These are phyloP conservation scores for Drosophila cardini DNA, from an alignment of 1,140 invertebrate species.

Conservation along the genomic window DNA sequence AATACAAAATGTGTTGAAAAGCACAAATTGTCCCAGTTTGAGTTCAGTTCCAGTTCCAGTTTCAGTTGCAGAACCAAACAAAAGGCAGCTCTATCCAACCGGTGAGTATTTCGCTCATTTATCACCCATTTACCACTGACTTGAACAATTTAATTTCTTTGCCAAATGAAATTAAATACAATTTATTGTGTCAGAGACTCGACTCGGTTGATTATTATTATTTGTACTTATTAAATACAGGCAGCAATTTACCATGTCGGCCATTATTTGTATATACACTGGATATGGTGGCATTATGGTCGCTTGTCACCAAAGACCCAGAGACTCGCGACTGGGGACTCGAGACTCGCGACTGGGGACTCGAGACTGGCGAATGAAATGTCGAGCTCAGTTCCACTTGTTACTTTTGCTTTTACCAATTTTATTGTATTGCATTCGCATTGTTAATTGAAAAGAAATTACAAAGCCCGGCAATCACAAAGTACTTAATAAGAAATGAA, in stretches of 20 bases:
- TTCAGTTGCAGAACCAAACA: constrained; percentile 30
- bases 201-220: constrained; percentile 42
- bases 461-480: constrained; percentile 55
- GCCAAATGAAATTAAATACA: constrained; percentile 72
- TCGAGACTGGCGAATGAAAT: not conserved
- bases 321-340: not conserved
- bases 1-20: constrained; percentile 37
- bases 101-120: constrained; percentile 14
- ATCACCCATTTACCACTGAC: constrained; percentile 7
- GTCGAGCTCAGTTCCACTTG: constrained; percentile 10
- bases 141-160: constrained; percentile 49
- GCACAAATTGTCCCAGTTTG: constrained; percentile 72
- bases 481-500: constrained; percentile 42
- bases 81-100: constrained; percentile 43
- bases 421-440: constrained; percentile 43
- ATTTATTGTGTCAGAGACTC: constrained; percentile 42
- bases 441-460: constrained; percentile 82
- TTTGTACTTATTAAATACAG: constrained; percentile 70
- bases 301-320: not conserved
- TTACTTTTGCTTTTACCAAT: constrained; percentile 78
- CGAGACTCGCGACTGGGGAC: not conserved
- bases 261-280: constrained; percentile 8
- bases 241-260: constrained; percentile 57
- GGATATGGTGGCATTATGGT: constrained; percentile 31
- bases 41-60: constrained; percentile 33